Evolutionary conservation across 1,140 invertebrate species (phyloP).

Genomic region (Polypedilum pembai): DNA sequence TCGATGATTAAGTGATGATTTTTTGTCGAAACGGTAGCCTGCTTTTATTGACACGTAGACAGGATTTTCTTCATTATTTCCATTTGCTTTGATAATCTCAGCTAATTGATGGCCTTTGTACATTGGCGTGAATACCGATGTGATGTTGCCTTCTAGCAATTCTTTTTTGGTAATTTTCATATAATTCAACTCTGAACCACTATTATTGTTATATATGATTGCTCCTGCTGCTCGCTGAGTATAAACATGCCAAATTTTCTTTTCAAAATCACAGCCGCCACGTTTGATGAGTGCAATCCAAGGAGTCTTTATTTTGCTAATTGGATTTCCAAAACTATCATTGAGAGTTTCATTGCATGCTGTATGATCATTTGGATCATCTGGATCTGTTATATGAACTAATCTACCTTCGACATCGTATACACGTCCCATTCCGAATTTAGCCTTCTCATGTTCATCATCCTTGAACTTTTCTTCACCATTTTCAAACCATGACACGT

Average conservation of each 20-base stretch:
- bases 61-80: neutral
- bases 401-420: conserved; percentile 51
- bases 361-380: conserved; percentile 50
- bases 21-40: neutral
- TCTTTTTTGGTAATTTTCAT: conserved; percentile 58
- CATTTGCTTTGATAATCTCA: neutral
- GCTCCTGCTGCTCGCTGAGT: conserved; percentile 60
- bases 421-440: conserved; percentile 60
- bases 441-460: conserved; percentile 52
- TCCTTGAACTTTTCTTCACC: neutral
- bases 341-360: conserved; percentile 56
- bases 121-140: neutral
- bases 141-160: conserved; percentile 25
- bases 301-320: conserved; percentile 45
- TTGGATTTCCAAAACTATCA: conserved; percentile 47
- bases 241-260: conserved; percentile 64
- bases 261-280: conserved; percentile 66
- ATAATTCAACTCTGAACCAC: conserved; percentile 56
- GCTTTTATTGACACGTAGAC: neutral
- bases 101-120: neutral
- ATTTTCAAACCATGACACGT: neutral
- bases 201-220: conserved; percentile 66
- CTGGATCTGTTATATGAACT: conserved; percentile 51
- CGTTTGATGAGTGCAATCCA: conserved; percentile 70
- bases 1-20: neutral